Base-by-base conservation (phyloP, 2,888 invertebrate species). In the Eupithecia vulgata region DNA sequence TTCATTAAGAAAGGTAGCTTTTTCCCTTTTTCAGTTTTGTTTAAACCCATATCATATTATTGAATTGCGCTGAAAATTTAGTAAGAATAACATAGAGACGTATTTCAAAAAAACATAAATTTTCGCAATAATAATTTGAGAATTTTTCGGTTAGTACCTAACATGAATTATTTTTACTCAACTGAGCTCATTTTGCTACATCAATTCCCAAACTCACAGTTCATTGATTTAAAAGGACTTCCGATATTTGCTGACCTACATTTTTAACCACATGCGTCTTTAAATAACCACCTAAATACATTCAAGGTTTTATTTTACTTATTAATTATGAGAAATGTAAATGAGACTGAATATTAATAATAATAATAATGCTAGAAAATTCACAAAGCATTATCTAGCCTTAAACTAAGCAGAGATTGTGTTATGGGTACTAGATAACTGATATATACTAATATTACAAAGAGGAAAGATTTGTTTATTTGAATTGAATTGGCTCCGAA, bases 211-310 rank as follows among this genome's bases (percentile, higher is more conserved):
- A 34, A 64, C 62, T 37, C 35, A 64, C 62, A 35, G 62, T n/a
- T 64, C 62, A 21, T 21, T 35, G 62, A 35, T 37, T 64, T 64
- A 64, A 34, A 62, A 64, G 37, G 62, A 61, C 17, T 61, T 64
- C 21, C 62, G 15, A 37, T 64, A 37, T 62, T 62, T 35, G 37
- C 62, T 62, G 62, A 62, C 62, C 62, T 62, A n/a, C 5, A 62
- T 62, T 62, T 62, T 37, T 62, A 35, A 37, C 35, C 62, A 62
- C 17, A n/a, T 12, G 35, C 61, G 7, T 35, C 35, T 5, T 0
- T 17, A 35, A 35, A 17, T 2, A 13, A 15, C 25, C 15, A 61
- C 15, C 61, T 17, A 3, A 34, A 62, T 61, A n/a, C 30, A 30
- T n/a, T 35, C 10, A 12, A 52, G 4, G 4, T 21, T 52, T 52